Conservation (phyloP, 2,113 vertebrate species). For the Macheiramphus alcinus region DNA sequence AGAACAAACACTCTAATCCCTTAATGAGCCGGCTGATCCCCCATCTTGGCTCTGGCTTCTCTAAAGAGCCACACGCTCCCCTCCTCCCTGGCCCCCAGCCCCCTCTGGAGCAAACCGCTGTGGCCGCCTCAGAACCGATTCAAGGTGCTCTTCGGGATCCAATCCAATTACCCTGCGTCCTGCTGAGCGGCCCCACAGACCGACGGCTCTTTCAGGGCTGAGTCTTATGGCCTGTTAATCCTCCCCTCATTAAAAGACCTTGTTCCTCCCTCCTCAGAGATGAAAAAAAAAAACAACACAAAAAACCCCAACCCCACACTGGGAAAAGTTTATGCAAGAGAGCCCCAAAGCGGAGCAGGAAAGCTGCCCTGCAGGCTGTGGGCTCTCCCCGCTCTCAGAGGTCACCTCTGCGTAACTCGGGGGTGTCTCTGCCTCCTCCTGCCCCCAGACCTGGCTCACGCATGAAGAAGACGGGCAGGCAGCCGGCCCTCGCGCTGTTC, state of each 20-base stretch:
- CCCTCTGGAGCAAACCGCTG: constrained; percentile 72
- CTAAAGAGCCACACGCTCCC: constrained; percentile 70
- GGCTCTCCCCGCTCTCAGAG: neutral
- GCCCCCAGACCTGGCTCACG: neutral
- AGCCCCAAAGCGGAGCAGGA: constrained; percentile 72
- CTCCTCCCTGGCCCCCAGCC: neutral
- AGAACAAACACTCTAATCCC: constrained; percentile 91
- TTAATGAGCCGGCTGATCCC: constrained; percentile 92
- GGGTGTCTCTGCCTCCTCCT: neutral
- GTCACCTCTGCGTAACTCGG: neutral
- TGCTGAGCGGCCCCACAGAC: constrained; percentile 86
- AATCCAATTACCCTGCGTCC: constrained; percentile 90
- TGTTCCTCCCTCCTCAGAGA: constrained; percentile 77
- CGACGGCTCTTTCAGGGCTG: constrained; percentile 83
- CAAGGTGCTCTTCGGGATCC: constrained; percentile 83
- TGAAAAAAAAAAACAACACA: neutral
- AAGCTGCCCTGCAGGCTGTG: neutral
- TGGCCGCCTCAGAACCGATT: constrained; percentile 76
- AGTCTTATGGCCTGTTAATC: constrained; percentile 73
- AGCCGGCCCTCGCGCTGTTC: neutral
- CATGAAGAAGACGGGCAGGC: neutral
- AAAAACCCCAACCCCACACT: constrained; percentile 10
- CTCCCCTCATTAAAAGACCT: constrained; percentile 85
- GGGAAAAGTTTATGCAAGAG: constrained; percentile 79
- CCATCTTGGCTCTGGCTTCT: constrained; percentile 82